Base-by-base conservation (phyloP, 1,140 invertebrate species). In the Drosophila mayri region DNA sequence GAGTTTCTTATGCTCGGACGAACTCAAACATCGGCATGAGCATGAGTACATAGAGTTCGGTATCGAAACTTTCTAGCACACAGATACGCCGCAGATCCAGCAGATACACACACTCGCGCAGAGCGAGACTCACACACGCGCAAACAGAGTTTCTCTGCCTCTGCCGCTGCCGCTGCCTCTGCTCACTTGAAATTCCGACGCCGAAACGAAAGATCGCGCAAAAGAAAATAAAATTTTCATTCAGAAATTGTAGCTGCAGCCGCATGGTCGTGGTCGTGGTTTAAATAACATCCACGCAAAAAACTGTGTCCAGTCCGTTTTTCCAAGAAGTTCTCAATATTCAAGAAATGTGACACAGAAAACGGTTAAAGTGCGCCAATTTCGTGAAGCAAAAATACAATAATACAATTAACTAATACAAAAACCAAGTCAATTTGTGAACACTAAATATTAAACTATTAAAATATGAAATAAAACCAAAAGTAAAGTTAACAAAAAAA, bases 181-280 rank as follows among this genome's bases (percentile, higher is more conserved):
- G 59, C 52, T 55, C n/a, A 44, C 62, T 62, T 43, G 38, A 41
- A 65, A 63, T 65, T 65, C 62, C 59, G 38, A 41, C 55, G 75
- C 30, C 60, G 76, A 66, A 59, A 62, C 60, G 82, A 90, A 91
- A 85, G 90, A 92, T 92, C 90, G 66, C 68, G 79, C 77, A 87
- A 91, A 91, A 83, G 90, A 90, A 91, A 91, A 83, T 68, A 75
- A 83, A 75, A 88, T 91, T 88, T 73, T 73, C 70, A 73, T 73
- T 73, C 70, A 73, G 50, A 50, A 72, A 72, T 72, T 58, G 47
- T 74, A 41, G 55, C 52, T 54, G 52, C 52, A 62, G 22, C 38
- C 59, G 60, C 38, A 75, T 76, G 68, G 68, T 76, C 50, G 60
- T 75, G 68, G 50, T 54, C 50, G 52, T 54, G 32, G 50, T 52